Conservation (phyloP, 1,140 invertebrate species). For the Drosophila tsacasi region DNA sequence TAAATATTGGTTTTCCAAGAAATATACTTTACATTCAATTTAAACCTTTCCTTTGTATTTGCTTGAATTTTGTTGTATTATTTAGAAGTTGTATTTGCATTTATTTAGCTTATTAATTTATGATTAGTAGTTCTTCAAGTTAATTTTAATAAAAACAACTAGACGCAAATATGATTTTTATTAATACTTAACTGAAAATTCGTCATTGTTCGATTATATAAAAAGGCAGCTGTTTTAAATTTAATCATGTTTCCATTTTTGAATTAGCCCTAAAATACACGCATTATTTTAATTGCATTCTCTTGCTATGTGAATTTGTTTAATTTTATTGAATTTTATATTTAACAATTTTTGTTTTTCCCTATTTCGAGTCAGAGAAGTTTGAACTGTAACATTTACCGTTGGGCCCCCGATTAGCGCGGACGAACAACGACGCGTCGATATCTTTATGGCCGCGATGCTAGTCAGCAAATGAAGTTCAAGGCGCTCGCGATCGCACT, state of each 20-base stretch:
- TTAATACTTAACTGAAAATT: conserved; percentile 16
- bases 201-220: conserved; percentile 1
- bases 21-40: no score
- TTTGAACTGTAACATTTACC: conserved; percentile 44
- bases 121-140: background rate
- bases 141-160: background rate
- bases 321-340: background rate
- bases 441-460: conserved; percentile 75
- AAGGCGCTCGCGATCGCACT: conserved; percentile 64
- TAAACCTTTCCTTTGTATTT: background rate
- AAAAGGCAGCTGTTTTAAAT: conserved; percentile 7
- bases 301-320: background rate
- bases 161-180: background rate
- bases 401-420: conserved; percentile 33
- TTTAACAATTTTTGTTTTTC: background rate
- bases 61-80: no score
- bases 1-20: no score
- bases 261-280: background rate
- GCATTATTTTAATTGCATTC: background rate
- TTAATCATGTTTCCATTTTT: conserved; percentile 1
- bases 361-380: conserved; percentile 6
- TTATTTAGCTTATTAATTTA: background rate
- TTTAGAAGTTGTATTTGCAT: background rate
- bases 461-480: conserved; percentile 78
- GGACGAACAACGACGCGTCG: conserved; percentile 38